Evolutionary conservation across 2,113 vertebrate genomes (phyloP), one percentile per base, ranked within the genome.

Genomic region (Azemiops feae): DNA sequence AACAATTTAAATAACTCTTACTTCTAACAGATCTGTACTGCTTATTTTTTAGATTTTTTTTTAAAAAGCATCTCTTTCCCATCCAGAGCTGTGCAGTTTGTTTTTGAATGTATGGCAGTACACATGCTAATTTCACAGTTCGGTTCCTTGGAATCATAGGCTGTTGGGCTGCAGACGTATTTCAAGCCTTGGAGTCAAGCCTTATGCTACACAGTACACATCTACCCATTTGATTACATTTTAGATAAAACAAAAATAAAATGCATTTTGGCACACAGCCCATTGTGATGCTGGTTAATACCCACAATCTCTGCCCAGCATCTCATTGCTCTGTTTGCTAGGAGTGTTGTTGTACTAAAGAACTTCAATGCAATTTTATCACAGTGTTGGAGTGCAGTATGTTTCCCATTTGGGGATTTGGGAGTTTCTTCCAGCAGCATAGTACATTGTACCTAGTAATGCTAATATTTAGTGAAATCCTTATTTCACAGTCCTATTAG

Each of bases 401-500:
- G 53, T 90, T 81, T 45, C 58, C 55, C 22, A 43, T 57, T 47
- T 52, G 22, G 54, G 89, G 92, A 90, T 39, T n/a, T 55, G 93
- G 89, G 87, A 92, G 53, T 52, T 92, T 54, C 88, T 91, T 93
- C 90, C 91, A 64, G 88, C 87, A 81, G 91, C 39, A 52, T 90
- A 86, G 53, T 0, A 12, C 92, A 91, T 89, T 58, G 58, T 34
- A 94, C 89, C 58, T 89, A 86, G 55, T 60, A 91, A 92, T 55
- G 52, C 58, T 89, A 89, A 93, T 50, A 88, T 90, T 85, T 53
- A 94, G 90, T 74, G 91, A 93, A 92, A 87, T 5, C 25, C 89
- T 92, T 93, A 93, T 94, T 95, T 95, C 81, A n/a, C 54, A 85
- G 93, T 89, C 94, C 95, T 91, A 96, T 92, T 94, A 92, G 45